phyloP scores from a whole-genome alignment of 2,797 vertebrate species.

The Amphiprion clarkii region DNA sequence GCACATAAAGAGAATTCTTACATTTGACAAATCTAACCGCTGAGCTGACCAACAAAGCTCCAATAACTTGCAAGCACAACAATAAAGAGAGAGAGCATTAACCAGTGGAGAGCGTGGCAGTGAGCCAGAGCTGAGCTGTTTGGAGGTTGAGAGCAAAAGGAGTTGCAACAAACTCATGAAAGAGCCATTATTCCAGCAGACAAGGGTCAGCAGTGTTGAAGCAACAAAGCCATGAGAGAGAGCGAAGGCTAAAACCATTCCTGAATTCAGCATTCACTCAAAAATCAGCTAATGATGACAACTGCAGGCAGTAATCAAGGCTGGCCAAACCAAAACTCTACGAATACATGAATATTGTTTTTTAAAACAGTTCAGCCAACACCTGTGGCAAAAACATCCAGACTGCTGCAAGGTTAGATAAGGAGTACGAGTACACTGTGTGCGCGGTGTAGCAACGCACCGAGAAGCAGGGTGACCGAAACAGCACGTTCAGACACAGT shows the following conservation, averaged over 20 bases:
- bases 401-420: not conserved
- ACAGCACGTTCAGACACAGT: not conserved
- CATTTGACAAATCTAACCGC: not conserved
- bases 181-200: slow-evolving; percentile 66
- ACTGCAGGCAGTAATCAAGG: not conserved
- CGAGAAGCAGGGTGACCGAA: slow-evolving; percentile 8
- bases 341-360: not conserved
- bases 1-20: slow-evolving; percentile 17
- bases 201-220: slow-evolving; percentile 60
- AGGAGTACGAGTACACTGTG: slow-evolving; percentile 6
- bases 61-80: slow-evolving; percentile 13
- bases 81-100: slow-evolving; percentile 22
- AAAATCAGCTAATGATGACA: slow-evolving; percentile 3
- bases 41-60: slow-evolving; percentile 22
- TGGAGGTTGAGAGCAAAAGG: slow-evolving; percentile 39
- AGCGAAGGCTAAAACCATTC: slow-evolving; percentile 31
- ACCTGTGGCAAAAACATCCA: not conserved
- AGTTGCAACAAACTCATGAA: slow-evolving; percentile 58
- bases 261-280: slow-evolving; percentile 18
- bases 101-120: slow-evolving; percentile 35
- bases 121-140: slow-evolving; percentile 40
- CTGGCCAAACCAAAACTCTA: not conserved
- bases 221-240: slow-evolving; percentile 40
- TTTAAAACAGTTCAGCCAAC: not conserved
- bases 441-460: not conserved